Base-by-base conservation (phyloP, 2,797 vertebrate species). In the Cynodonichthys magdalenae region DNA sequence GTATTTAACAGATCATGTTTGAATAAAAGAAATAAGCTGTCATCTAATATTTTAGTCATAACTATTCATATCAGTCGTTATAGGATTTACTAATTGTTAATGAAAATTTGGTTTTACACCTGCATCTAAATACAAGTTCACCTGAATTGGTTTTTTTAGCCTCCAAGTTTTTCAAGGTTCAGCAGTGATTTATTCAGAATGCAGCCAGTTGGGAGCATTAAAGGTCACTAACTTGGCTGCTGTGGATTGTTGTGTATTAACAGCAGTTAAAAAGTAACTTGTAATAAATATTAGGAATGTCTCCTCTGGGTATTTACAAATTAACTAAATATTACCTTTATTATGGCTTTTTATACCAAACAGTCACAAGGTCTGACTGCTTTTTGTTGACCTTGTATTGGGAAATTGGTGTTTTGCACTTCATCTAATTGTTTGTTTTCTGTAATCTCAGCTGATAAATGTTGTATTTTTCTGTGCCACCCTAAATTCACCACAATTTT, bases 401-500 rank as follows among this genome's bases (percentile, higher is more conserved):
- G 17, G 27, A 17, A 18, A 17, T 57, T 8, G 8, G 19, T 56
- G 39, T 42, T 28, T 44, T n/a, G 41, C 53, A 15, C 24, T 50
- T 29, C 60, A 19, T 39, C 29, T 49, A 46, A 67, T 66, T 0
- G 5, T 69, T 79, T 81, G 34, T 56, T 2, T 52, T 58, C 20
- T 29, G 1, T 58, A 28, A 50, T 17, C 51, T 60, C 15, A 14
- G 58, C 41, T 58, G 34, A 45, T 80, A 66, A 72, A 72, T 59
- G 59, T 73, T 68, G 51, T 76, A 52, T 74, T 56, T 72, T 64
- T 55, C 48, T 50, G 24, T 59, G 41, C 36, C 52, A n/a, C n/a
- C 49, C 39, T n/a, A 27, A 36, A 36, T 39, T 27, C 31, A n/a
- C 49, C 44, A 12, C 31, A 48, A 19, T 24, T 14, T 24, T 41